Base-by-base conservation (phyloP, 2,797 vertebrate genomes). In the Scyliorhinus canicula region DNA sequence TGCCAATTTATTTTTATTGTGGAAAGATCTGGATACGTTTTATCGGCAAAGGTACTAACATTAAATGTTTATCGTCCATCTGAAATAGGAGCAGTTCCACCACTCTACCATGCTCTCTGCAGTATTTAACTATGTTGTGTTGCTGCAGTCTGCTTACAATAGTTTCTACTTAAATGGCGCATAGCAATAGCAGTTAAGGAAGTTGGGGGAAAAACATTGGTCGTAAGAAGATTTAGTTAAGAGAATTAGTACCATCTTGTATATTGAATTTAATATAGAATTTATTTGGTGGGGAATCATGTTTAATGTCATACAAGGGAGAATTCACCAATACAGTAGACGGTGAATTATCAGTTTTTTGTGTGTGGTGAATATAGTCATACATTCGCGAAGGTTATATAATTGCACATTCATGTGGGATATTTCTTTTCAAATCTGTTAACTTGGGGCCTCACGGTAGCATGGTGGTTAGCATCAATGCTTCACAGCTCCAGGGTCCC, bases 361-460 rank as follows among this genome's bases (percentile, higher is more conserved):
- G 21, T 67, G 44, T 71, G 28, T 50, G 16, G 12, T 12, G 52
- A 93, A 50, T 69, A 93, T 28, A 69, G 40, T 50, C 50, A 50
- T 47, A 71, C 6, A 71, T 71, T 71, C 7, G 6, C 28, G 65
- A 47, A 65, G 24, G 21, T 40, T 1, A 12, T 60, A 44, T 9
- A 93, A 44, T 67, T 12, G 14, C 3, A 93, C 9, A 4, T 4
- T 93, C 63, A 5, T 14, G 40, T 50, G 91, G 50, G 40, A 47
- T 93, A 55, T 88, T 55, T 40, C 21, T 44, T 40, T 93, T 93
- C 88, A 60, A 40, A 91, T 65, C n/a, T 44, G 57, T 91, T 93
- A 44, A n/a, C n/a, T n/a, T n/a, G n/a, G n/a, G n/a, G n/a, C n/a
- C n/a, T n/a, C n/a, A n/a, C n/a, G n/a, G n/a, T n/a, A n/a, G n/a